Evolutionary conservation across 1,140 invertebrate species (phyloP).

Genomic region (Drosophila parvula): DNA sequence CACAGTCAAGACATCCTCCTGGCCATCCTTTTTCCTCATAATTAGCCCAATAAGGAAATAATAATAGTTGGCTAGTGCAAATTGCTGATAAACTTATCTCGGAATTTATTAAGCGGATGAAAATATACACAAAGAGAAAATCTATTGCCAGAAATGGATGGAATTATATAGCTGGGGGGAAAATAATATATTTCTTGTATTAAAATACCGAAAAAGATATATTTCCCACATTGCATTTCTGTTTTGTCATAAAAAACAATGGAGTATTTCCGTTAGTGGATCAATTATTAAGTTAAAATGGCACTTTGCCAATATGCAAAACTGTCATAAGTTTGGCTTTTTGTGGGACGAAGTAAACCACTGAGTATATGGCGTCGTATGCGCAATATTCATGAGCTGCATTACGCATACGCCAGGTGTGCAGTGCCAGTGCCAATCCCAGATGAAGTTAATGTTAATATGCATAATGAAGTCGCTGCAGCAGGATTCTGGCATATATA

Average conservation of each 20-base stretch:
- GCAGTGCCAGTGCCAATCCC: slow-evolving; percentile 22
- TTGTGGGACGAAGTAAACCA: not conserved
- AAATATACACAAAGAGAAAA: slow-evolving; percentile 2
- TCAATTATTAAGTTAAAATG: slow-evolving; percentile 9
- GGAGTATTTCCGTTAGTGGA: not conserved
- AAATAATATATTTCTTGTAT: not conserved
- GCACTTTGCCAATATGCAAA: slow-evolving; percentile 7
- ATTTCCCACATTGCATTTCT: too few species aligned
- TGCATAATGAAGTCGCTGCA: slow-evolving; percentile 38
- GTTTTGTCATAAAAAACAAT: not conserved
- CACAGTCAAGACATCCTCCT: slow-evolving; percentile 15
- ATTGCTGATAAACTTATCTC: slow-evolving; percentile 39
- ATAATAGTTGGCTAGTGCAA: slow-evolving; percentile 44
- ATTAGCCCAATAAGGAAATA: slow-evolving; percentile 51
- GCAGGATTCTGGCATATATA: slow-evolving; percentile 20
- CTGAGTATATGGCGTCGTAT: slow-evolving; percentile 33
- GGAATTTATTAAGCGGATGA: not conserved
- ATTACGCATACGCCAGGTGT: slow-evolving; percentile 69
- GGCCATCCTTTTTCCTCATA: slow-evolving; percentile 18
- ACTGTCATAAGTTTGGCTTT: slow-evolving; percentile 1
- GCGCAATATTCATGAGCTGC: slow-evolving; percentile 51
- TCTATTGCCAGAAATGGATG: not conserved
- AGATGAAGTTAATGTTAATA: slow-evolving; percentile 8
- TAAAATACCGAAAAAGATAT: not conserved
- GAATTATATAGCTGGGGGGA: not conserved